Percentiles rank a stretch among this genome's conserved stretches.
Conservation (phyloP, 2,797 vertebrate species). For the Pipistrellus pipistrellus region DNA sequence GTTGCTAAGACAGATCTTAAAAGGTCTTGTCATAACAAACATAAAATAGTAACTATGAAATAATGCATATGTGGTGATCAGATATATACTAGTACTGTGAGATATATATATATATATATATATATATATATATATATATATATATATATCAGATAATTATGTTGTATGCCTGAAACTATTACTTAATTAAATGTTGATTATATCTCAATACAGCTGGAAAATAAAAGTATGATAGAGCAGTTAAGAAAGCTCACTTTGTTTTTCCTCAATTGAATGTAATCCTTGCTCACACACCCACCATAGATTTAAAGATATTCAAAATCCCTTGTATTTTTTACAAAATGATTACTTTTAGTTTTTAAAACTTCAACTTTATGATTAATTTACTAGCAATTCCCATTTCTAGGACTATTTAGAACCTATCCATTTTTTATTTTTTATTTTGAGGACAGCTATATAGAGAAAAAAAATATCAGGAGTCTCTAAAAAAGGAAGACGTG, state of each 20-base stretch:
- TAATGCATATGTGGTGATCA: not conserved
- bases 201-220: not conserved
- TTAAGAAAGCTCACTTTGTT: not conserved
- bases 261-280: not conserved
- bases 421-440: not conserved
- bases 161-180: not conserved
- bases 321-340: not conserved
- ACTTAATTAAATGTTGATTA: not conserved
- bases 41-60: not conserved
- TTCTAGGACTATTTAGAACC: not conserved
- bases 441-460: not conserved
- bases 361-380: constrained; percentile 10
- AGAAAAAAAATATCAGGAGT: not conserved
- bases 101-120: no score
- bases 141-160: not conserved
- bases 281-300: not conserved
- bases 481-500: not conserved
- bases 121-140: no score
- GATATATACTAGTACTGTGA: no score
- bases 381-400: not conserved
- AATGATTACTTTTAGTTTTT: constrained; percentile 7
- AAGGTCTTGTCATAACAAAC: not conserved
- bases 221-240: not conserved
- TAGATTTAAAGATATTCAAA: constrained; percentile 22
- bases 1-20: not conserved